These are phyloP conservation scores for Molossus molossus DNA, from an alignment of 2,797 vertebrate species.

Conservation along the genomic window DNA sequence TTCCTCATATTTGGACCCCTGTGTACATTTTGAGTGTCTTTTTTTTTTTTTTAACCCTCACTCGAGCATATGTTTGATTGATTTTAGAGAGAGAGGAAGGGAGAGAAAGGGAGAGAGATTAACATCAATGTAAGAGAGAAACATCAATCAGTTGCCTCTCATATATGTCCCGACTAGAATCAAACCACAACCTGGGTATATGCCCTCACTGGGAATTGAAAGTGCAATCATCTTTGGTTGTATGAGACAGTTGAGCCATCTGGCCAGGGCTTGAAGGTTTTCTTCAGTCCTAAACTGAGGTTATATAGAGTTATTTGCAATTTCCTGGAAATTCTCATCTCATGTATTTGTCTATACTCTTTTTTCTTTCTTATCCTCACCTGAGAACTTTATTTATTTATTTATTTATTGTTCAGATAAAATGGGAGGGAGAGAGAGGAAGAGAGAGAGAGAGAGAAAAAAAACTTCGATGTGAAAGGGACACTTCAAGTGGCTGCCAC, in stretches of 20 bases:
- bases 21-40: not conserved
- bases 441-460: too few species aligned
- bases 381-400: too few species aligned
- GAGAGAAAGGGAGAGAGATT: not conserved
- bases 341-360: not conserved
- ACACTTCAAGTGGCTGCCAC: too few species aligned
- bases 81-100: not conserved
- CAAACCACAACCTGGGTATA: not conserved
- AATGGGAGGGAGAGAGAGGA: too few species aligned
- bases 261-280: too few species aligned
- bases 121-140: not conserved
- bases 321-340: constrained; percentile 4
- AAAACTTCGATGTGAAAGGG: too few species aligned
- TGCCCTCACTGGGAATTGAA: not conserved
- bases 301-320: not conserved
- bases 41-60: not conserved
- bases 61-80: not conserved
- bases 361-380: too few species aligned
- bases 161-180: not conserved
- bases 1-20: not conserved
- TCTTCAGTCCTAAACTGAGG: not conserved
- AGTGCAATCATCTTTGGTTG: not conserved
- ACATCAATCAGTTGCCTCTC: not conserved
- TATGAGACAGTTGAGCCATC: not conserved
- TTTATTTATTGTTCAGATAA: too few species aligned